Evolutionary conservation across 2,797 vertebrate species (phyloP), one percentile per base, ranked within the genome.

Genomic region (Pipistrellus pygmaeus): DNA sequence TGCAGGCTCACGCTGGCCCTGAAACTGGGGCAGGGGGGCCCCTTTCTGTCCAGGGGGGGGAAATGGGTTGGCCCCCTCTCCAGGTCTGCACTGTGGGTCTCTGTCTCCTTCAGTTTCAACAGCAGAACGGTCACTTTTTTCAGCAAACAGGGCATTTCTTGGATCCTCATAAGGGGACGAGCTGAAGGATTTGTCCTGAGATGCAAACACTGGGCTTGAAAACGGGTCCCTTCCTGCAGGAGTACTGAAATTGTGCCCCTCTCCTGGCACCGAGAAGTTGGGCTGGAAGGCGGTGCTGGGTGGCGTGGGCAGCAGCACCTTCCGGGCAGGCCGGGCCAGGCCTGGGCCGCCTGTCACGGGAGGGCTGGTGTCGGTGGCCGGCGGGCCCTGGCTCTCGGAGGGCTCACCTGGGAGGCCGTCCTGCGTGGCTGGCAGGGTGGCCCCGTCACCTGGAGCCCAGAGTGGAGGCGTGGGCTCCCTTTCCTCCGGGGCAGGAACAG

Each of bases 251-350:
- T 96, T 93, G 0, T 95, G 97, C 51, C 90, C 95, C 30, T 98
- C 98, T 1, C 91, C 97, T 21, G 98, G 88, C 2, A 73, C 91
- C 93, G 96, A 96, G 97, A 98, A 98, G 98, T 97, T 97, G 84
- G 96, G 97, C 82, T 98, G 97, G 25, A 98, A 97, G 96, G 98
- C 93, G 0, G 98, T 44, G 93, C 92, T 94, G 0, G 98, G 98
- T 27, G 98, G 98, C 3, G 98, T 98, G 78, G 98, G 98, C 98
- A 98, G 97, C 88, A 98, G 97, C 32, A 98, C 99, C 97, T 98
- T 98, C 41, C 98, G 98, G 71, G 98, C 75, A 3, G 98, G 98
- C 60, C 97, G 97, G 94, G 98, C 96, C 3, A 96, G 66, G 83
- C 97, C 85, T 6, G 98, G 98, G 10, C 96, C 97, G 35, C 98